Conservation (phyloP, 2,797 vertebrate species). For the Lutjanus campechanus region DNA sequence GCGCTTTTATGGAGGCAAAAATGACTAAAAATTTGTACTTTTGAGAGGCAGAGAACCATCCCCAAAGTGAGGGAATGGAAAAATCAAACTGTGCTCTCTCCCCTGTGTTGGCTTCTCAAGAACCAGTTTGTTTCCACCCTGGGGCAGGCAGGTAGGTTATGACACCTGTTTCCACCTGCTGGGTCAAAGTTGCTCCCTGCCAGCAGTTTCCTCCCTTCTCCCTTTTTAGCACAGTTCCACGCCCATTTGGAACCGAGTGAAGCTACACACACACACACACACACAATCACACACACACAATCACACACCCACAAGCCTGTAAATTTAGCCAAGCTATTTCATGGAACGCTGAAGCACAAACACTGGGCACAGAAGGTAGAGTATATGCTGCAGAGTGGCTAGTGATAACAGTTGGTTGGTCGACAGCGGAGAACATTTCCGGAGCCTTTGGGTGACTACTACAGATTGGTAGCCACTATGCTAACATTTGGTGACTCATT, state of each 20-base stretch:
- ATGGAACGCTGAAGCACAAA: constrained; percentile 64
- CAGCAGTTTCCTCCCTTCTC: constrained; percentile 34
- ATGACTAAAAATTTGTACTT: not conserved
- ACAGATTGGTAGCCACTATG: constrained; percentile 19
- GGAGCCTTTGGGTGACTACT: constrained; percentile 27
- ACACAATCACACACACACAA: not conserved
- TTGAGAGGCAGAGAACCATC: not conserved
- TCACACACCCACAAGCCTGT: constrained; percentile 40
- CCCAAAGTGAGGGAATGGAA: constrained; percentile 2
- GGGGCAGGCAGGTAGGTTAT: constrained; percentile 54
- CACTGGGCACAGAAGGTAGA: constrained; percentile 41
- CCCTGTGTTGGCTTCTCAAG: constrained; percentile 26
- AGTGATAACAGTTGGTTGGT: constrained; percentile 42
- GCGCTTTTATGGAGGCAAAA: not conserved
- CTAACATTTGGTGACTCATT: constrained; percentile 24
- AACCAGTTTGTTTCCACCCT: constrained; percentile 64
- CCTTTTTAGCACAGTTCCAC: constrained; percentile 48
- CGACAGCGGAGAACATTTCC: constrained; percentile 36
- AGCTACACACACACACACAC: not conserved
- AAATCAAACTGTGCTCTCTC: not conserved
- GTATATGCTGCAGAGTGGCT: constrained; percentile 25
- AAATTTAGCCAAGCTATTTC: constrained; percentile 55
- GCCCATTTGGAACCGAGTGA: constrained; percentile 25
- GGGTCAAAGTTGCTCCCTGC: constrained; percentile 30
- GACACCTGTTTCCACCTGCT: constrained; percentile 66